These are phyloP conservation scores for Channallabes apus DNA, from an alignment of 2,797 vertebrate genomes.

Conservation along the genomic window DNA sequence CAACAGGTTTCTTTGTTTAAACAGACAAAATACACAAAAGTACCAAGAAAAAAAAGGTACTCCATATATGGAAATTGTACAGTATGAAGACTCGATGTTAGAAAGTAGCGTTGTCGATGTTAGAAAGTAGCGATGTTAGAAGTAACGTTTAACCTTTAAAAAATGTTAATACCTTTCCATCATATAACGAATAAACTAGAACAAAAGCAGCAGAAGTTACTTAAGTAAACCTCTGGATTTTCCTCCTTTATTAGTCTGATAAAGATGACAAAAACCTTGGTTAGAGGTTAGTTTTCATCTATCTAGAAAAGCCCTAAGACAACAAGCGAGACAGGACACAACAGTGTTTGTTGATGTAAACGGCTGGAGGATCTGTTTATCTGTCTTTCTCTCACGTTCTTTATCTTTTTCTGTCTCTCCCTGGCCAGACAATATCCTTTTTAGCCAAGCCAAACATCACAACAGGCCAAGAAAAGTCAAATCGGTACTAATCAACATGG, in stretches of 20 bases:
- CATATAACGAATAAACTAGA: not conserved
- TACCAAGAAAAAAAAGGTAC: not conserved
- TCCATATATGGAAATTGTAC: not conserved
- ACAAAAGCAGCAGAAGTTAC: not conserved
- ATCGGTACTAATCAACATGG: slow-evolving; percentile 33
- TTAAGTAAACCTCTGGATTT: not conserved
- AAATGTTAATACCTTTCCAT: too few species aligned
- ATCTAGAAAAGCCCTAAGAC: not conserved
- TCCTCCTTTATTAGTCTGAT: not conserved
- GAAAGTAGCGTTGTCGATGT: too few species aligned
- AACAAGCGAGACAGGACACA: not conserved
- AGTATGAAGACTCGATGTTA: not conserved
- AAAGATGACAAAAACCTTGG: not conserved
- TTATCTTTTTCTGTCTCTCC: not conserved
- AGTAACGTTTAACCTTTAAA: not conserved
- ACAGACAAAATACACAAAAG: not conserved
- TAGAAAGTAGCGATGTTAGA: too few species aligned
- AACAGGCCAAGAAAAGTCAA: slow-evolving; percentile 17
- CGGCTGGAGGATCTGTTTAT: slow-evolving; percentile 7
- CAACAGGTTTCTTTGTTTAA: not conserved
- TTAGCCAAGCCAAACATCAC: slow-evolving; percentile 41
- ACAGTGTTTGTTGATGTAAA: slow-evolving; percentile 27
- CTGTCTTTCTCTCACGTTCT: slow-evolving; percentile 21
- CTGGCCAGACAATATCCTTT: slow-evolving; percentile 44
- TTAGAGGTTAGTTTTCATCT: not conserved